These are phyloP conservation scores for Neosilurus mollespiculum DNA, from an alignment of 2,797 vertebrate genomes.

Conservation along the genomic window DNA sequence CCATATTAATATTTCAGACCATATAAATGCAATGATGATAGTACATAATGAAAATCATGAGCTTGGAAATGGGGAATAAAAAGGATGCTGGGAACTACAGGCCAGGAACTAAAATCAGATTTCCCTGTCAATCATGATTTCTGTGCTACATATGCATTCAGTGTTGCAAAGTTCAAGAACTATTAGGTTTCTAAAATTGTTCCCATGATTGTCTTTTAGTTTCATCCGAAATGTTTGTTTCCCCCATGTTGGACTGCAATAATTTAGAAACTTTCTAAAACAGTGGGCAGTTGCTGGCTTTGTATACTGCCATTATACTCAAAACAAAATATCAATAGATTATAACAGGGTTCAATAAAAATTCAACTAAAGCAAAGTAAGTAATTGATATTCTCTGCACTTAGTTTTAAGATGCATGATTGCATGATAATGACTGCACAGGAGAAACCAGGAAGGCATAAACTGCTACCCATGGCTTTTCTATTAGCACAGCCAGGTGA, in stretches of 20 bases:
- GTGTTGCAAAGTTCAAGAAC: neutral
- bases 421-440: slow-evolving; percentile 45
- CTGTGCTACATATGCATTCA: neutral
- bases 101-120: neutral
- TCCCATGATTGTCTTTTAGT: neutral
- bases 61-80: neutral
- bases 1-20: neutral
- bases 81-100: neutral
- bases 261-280: neutral
- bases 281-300: neutral
- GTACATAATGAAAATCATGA: neutral
- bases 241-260: neutral
- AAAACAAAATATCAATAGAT: slow-evolving; percentile 6
- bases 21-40: neutral
- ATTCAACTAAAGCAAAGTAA: neutral
- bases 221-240: neutral
- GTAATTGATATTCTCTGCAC: slow-evolving; percentile 21
- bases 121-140: neutral
- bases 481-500: slow-evolving; percentile 33
- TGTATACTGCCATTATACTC: slow-evolving; percentile 2
- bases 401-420: slow-evolving; percentile 45
- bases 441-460: slow-evolving; percentile 28
- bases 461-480: slow-evolving; percentile 33
- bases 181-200: neutral
- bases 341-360: neutral